Evolutionary conservation across 2,797 vertebrate genomes (phyloP).

Genomic region (Anguilla megastoma): DNA sequence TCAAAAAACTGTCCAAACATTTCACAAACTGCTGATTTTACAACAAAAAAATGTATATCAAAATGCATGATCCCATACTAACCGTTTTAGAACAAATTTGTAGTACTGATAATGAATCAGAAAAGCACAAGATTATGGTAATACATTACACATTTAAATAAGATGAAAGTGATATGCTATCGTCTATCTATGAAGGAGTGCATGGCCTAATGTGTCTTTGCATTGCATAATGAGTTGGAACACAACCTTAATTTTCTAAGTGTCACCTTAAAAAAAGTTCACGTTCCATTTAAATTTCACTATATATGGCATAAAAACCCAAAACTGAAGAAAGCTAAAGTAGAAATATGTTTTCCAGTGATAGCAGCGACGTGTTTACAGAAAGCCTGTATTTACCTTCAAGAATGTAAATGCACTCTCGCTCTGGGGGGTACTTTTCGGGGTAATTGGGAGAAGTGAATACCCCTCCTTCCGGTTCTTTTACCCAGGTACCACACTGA

Average conservation of each 20-base stretch:
- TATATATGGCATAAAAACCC: neutral
- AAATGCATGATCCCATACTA: neutral
- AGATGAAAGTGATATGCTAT: neutral
- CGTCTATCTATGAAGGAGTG: neutral
- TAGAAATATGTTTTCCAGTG: neutral
- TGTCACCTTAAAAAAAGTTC: neutral
- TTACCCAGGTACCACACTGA: conserved; percentile 97
- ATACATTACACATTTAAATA: neutral
- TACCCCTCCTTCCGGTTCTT: conserved; percentile 91
- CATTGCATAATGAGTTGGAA: neutral
- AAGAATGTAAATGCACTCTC: conserved; percentile 98
- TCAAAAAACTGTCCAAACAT: neutral
- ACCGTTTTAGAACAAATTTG: neutral
- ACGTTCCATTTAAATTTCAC: neutral
- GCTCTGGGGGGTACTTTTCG: conserved; percentile 96
- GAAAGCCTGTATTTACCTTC: conserved; percentile 80
- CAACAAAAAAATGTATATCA: neutral
- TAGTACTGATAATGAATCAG: neutral
- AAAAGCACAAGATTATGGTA: neutral
- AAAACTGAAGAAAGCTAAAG: neutral
- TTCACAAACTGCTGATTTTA: neutral
- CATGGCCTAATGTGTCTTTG: neutral
- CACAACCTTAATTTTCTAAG: neutral
- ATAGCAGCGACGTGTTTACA: neutral
- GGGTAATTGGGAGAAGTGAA: conserved; percentile 98